These are phyloP conservation scores for Pachliopta kotzebuea DNA, from an alignment of 2,888 invertebrate species.

Conservation along the genomic window DNA sequence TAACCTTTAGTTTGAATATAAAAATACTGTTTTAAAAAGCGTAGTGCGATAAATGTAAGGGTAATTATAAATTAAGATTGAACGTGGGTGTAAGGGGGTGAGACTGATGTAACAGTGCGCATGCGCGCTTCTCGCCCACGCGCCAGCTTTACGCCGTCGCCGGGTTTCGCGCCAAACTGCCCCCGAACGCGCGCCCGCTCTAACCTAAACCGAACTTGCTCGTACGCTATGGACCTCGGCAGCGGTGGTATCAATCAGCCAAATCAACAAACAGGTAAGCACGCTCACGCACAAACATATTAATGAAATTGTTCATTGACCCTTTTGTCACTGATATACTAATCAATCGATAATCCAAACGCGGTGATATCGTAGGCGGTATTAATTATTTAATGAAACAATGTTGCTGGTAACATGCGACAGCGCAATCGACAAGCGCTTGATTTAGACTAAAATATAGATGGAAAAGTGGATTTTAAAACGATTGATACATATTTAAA, in stretches of 20 bases:
- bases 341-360: slow-evolving; percentile 18
- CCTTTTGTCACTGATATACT: slow-evolving; percentile 42
- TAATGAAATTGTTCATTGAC: slow-evolving; percentile 41
- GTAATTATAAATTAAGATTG: slow-evolving; percentile 39
- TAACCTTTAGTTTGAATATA: background rate
- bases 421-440: background rate
- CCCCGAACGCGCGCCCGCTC: slow-evolving; percentile 58
- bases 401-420: slow-evolving; percentile 2
- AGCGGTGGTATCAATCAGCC: slow-evolving; percentile 45
- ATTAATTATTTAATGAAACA: slow-evolving; percentile 12
- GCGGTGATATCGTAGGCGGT: slow-evolving; percentile 6
- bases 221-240: slow-evolving; percentile 50
- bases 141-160: slow-evolving; percentile 42
- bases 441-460: background rate
- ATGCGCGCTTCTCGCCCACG: slow-evolving; percentile 63
- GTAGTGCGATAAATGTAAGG: slow-evolving; percentile 9
- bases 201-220: slow-evolving; percentile 51
- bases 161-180: slow-evolving; percentile 73
- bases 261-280: slow-evolving; percentile 59
- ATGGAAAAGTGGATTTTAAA: background rate
- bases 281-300: slow-evolving; percentile 31
- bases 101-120: slow-evolving; percentile 66
- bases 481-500: background rate
- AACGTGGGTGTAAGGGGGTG: slow-evolving; percentile 51
- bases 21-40: slow-evolving; percentile 4